Base-by-base conservation (phyloP, 2,888 invertebrate genomes). In the Pyrrhia umbra region DNA sequence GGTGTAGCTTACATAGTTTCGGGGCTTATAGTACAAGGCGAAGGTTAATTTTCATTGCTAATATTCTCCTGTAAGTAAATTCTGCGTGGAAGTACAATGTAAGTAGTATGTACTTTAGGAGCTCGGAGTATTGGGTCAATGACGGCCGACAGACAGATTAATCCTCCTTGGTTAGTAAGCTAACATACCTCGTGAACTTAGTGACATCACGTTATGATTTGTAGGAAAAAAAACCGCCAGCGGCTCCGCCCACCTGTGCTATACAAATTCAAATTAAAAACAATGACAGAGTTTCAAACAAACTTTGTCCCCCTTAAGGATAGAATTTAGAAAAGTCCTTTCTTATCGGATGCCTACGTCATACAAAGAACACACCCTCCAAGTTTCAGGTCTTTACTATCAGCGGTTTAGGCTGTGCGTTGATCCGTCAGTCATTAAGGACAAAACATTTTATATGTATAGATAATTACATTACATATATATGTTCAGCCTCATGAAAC, bases 21-120 rank as follows among this genome's bases (percentile, higher is more conserved):
- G 27, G 52, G 50, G 62, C 63, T 66, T 69, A 67, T 82, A 77
- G 75, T 82, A 81, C 82, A 85, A 86, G 88, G 85, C 82, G 79
- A 88, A 88, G 86, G 86, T 85, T 84, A 83, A 82, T 85, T 77
- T 79, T 77, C 77, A 80, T 62, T 77, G 71, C 73, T 77, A 70
- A 79, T 80, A 78, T 70, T 72, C 70, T 66, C 62, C 62, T 79
- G 71, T 78, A 66, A 63, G 73, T 75, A 77, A 72, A 74, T 71
- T 58, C 67, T 62, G 42, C 16, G 13, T 18, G 21, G 18, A 16
- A 46, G n/a, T 42, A 79, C 68, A 75, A 65, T 67, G 58, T 70
- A 40, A 49, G 50, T 54, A 46, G 54, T 55, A 68, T 70, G 75
- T 60, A 62, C 57, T 64, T 59, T 62, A 64, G 49, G 49, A 49